Evolutionary conservation across 1,140 invertebrate genomes (phyloP).

Genomic region (Ptiloglossa arizonensis): DNA sequence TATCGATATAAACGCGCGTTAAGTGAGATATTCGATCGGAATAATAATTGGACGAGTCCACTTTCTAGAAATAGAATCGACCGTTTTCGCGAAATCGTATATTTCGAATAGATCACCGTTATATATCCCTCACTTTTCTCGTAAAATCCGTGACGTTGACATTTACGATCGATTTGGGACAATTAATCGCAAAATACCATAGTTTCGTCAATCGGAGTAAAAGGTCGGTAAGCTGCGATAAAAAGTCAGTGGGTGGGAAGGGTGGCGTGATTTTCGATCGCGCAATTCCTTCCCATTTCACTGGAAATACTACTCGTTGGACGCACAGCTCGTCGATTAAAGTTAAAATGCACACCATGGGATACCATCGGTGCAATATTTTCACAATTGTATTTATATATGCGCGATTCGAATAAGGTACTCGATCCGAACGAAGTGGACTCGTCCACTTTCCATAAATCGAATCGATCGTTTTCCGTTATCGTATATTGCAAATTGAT

Average conservation of each 20-base stretch:
- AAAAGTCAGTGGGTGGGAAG: not conserved
- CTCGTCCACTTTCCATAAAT: not conserved
- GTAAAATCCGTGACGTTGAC: not conserved
- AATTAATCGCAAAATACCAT: not conserved
- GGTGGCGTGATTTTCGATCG: not conserved
- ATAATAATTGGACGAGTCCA: not conserved
- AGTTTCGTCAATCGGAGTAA: not conserved
- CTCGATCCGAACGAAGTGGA: not conserved
- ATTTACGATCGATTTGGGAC: too few relatives aligned
- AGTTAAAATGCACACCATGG: too few relatives aligned
- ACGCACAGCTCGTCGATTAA: not conserved
- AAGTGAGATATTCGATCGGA: not conserved
- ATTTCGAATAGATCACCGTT: not conserved
- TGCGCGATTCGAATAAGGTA: not conserved
- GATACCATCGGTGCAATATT: not conserved
- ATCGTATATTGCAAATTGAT: not conserved
- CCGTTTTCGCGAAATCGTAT: not conserved
- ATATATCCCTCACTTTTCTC: not conserved
- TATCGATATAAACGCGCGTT: not conserved
- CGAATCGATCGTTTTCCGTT: not conserved
- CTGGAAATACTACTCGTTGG: not conserved
- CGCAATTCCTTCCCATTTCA: not conserved
- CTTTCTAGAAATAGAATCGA: not conserved
- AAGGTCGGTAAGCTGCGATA: not conserved
- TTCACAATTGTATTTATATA: not conserved